These are phyloP conservation scores for Sminthopsis crassicaudata DNA, from an alignment of 2,113 vertebrate species.

Conservation along the genomic window DNA sequence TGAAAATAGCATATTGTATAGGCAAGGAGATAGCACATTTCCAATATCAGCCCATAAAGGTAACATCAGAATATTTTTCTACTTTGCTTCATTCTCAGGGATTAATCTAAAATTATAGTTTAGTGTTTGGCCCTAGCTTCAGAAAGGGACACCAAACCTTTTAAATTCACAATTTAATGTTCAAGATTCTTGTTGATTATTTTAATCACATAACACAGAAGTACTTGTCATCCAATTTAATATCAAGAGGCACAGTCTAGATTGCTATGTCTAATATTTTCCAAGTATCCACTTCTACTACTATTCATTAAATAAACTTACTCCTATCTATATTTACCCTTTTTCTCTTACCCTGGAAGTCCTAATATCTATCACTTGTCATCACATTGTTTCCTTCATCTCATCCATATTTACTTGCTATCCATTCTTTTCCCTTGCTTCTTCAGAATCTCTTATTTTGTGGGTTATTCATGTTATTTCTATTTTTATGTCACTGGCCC, in stretches of 20 bases:
- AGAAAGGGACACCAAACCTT: conserved; percentile 45
- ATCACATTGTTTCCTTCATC: conserved; percentile 43
- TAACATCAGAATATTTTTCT: background rate
- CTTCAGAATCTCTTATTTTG: background rate
- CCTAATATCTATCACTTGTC: conserved; percentile 2
- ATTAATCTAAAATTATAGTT: conserved; percentile 44
- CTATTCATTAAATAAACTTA: conserved; percentile 71
- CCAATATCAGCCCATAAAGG: conserved; percentile 7
- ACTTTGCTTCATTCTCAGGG: background rate
- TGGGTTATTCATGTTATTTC: background rate
- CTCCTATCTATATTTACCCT: conserved; percentile 34
- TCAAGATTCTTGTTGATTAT: conserved; percentile 68
- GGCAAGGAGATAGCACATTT: background rate
- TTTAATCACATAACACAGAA: conserved; percentile 75
- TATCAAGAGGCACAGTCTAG: conserved; percentile 67
- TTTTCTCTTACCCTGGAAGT: conserved; percentile 28
- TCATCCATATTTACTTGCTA: background rate
- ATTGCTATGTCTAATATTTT: conserved; percentile 73
- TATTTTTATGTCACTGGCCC: background rate
- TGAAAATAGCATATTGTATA: background rate
- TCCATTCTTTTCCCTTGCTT: conserved; percentile 47
- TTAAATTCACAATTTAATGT: conserved; percentile 54
- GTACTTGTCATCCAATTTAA: conserved; percentile 59
- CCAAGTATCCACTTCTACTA: conserved; percentile 61
- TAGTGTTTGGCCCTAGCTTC: conserved; percentile 44